Percentiles rank a stretch among this genome's conserved stretches.
Evolutionary conservation across 2,888 invertebrate genomes (phyloP).

Genomic region (Tenthredo scrophulariae): DNA sequence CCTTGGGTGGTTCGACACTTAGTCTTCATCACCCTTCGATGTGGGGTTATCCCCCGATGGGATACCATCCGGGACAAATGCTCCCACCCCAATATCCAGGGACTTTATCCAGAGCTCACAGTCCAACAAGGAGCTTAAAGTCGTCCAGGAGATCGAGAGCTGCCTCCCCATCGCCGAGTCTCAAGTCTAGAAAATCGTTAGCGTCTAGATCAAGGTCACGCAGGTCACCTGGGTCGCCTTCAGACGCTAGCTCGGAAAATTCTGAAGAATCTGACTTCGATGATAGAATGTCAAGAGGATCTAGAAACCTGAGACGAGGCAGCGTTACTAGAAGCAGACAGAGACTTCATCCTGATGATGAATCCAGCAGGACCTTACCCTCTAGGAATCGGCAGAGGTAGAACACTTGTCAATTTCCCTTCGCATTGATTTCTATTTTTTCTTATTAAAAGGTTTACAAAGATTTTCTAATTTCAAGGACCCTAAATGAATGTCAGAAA

Average conservation of each 20-base stretch:
- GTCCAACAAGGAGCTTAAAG: conserved; percentile 74
- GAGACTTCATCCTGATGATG: conserved; percentile 69
- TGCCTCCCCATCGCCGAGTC: conserved; percentile 85
- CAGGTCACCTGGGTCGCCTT: conserved; percentile 71
- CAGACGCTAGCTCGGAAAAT: conserved; percentile 75
- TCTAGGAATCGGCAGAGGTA: conserved; percentile 70
- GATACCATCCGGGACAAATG: conserved; percentile 70
- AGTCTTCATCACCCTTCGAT: conserved; percentile 73
- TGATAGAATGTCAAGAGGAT: conserved; percentile 74
- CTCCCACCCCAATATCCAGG: conserved; percentile 80
- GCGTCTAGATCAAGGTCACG: conserved; percentile 80
- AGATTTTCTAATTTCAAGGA: not conserved
- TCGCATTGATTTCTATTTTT: not conserved
- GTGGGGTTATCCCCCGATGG: conserved; percentile 71
- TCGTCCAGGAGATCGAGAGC: conserved; percentile 79
- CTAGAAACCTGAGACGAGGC: conserved; percentile 73
- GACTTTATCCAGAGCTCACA: conserved; percentile 80
- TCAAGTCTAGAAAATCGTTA: conserved; percentile 86
- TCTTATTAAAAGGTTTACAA: not conserved
- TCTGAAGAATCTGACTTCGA: conserved; percentile 84
- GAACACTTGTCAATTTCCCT: conserved; percentile 12
- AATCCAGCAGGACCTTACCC: conserved; percentile 61
- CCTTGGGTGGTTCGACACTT: conserved; percentile 73
- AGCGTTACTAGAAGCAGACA: conserved; percentile 65
- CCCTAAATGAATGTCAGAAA: not conserved